A percentile compares a stretch with the other conserved stretches of the same genome.
phyloP scores from a whole-genome alignment of 2,113 vertebrate genomes.

The Phaetusa simplex region DNA sequence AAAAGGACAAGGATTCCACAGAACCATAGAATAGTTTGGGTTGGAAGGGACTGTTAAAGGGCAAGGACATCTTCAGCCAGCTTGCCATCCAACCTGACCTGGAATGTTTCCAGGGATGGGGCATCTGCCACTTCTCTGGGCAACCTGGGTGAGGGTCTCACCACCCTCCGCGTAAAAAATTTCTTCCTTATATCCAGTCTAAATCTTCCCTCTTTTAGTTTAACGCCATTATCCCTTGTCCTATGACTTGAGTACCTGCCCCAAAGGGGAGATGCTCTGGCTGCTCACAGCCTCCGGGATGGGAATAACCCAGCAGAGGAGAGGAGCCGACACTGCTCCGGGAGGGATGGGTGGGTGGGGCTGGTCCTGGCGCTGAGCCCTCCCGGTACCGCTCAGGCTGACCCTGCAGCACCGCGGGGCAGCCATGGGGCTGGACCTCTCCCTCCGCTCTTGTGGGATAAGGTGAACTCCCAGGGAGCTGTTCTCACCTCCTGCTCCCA shows the following conservation, averaged over 20 bases:
- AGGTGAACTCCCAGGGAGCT: not conserved
- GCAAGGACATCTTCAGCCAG: not conserved
- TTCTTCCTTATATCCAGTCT: not conserved
- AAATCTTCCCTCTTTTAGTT: not conserved
- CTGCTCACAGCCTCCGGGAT: not conserved
- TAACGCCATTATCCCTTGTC: not conserved
- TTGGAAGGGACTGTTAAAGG: not conserved
- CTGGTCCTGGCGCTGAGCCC: not conserved
- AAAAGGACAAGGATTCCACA: not conserved
- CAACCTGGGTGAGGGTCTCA: not conserved
- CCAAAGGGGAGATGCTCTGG: not conserved
- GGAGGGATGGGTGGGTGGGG: not conserved
- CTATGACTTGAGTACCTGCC: not conserved
- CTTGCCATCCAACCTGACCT: not conserved
- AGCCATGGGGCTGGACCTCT: not conserved
- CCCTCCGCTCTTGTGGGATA: not conserved
- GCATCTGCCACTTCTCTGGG: not conserved
- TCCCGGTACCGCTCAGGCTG: accelerated
- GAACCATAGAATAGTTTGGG: not conserved
- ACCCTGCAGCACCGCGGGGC: accelerated
- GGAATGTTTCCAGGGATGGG: not conserved
- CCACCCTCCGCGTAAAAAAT: not conserved
- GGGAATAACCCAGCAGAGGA: not conserved
- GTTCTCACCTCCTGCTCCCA: not conserved
- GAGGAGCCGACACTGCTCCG: not conserved